Evolutionary conservation across 2,113 vertebrate genomes (phyloP).

Genomic region (Theropithecus gelada): DNA sequence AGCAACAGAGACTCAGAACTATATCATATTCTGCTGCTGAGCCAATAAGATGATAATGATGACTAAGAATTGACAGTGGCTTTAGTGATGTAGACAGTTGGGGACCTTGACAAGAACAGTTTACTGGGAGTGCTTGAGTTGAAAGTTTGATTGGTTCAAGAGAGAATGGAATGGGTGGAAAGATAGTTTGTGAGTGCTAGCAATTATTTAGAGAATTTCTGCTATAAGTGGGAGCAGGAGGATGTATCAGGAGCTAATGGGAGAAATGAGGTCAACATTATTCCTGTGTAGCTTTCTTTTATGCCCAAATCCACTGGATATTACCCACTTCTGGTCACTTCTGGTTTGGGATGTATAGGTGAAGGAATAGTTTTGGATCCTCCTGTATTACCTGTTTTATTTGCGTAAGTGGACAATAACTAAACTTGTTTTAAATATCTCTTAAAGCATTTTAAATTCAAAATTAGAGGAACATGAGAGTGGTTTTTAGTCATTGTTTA

Average conservation of each 20-base stretch:
- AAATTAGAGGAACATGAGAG: not conserved
- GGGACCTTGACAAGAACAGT: not conserved
- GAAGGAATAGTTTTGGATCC: not conserved
- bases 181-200: not conserved
- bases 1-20: not conserved
- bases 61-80: not conserved
- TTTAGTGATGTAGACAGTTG: not conserved
- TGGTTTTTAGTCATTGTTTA: not conserved
- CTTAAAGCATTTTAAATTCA: conserved; percentile 1
- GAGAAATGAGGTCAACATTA: not conserved
- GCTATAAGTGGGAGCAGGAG: not conserved
- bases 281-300: not conserved
- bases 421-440: not conserved
- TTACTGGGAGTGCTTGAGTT: not conserved
- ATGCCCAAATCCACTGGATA: not conserved
- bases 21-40: not conserved
- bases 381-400: not conserved
- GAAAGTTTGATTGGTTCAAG: not conserved
- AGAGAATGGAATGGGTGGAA: not conserved
- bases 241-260: not conserved
- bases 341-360: not conserved
- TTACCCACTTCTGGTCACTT: not conserved
- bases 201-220: conserved; percentile 1
- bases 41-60: not conserved
- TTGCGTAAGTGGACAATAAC: not conserved